Conservation (phyloP, 2,888 invertebrate genomes). For the Habrosyne pyritoides region DNA sequence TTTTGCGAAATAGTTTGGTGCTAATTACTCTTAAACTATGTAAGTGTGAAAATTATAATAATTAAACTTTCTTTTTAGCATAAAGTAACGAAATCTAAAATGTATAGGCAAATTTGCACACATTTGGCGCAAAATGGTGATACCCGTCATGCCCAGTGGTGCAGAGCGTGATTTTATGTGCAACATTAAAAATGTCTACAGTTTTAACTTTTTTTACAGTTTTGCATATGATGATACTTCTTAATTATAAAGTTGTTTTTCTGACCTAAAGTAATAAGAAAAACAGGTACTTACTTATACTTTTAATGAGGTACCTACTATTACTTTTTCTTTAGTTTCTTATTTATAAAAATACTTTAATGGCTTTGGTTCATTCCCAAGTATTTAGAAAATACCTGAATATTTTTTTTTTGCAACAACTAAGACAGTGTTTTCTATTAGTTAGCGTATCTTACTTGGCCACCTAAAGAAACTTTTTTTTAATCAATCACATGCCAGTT, state of each 20-base stretch:
- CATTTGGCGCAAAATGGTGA: background rate
- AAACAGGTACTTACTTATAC: no score
- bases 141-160: background rate
- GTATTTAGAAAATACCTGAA: no score
- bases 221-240: background rate
- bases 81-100: background rate
- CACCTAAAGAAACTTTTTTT: background rate
- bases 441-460: no score
- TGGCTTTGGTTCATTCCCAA: no score
- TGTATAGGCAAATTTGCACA: constrained; percentile 1
- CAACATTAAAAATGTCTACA: background rate
- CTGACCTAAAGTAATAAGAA: no score
- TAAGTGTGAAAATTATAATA: constrained; percentile 1
- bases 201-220: background rate
- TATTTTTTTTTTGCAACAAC: no score
- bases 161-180: background rate
- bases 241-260: background rate
- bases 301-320: no score
- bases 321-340: no score
- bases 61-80: background rate
- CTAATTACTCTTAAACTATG: background rate
- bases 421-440: no score
- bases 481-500: no score
- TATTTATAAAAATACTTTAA: no score
- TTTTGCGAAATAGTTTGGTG: background rate